Percentiles rank a stretch among this genome's conserved stretches.
Evolutionary conservation across 2,113 vertebrate species (phyloP).

Genomic region (Tragelaphus scriptus): DNA sequence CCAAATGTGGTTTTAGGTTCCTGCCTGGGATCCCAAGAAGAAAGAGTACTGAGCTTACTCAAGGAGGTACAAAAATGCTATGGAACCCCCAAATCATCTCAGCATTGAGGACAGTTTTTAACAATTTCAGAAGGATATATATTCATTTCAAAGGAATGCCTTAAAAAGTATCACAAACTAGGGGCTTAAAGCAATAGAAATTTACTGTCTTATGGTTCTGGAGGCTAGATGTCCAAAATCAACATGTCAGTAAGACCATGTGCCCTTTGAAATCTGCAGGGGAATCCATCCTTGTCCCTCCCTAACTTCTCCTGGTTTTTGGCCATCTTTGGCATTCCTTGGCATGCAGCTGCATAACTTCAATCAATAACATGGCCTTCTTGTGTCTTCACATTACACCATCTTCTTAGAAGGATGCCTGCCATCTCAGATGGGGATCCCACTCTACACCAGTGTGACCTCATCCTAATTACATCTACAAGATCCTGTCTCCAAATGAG

Average conservation of each 20-base stretch:
- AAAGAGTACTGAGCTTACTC: neutral
- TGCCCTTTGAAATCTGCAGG: neutral
- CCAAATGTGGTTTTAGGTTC: neutral
- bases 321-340: neutral
- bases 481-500: neutral
- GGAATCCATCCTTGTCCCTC: neutral
- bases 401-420: neutral
- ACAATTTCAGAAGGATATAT: neutral
- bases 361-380: neutral
- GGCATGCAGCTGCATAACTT: neutral
- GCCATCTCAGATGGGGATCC: neutral
- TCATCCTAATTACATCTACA: neutral
- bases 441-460: neutral
- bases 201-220: neutral
- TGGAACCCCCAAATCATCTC: neutral
- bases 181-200: neutral
- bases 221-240: neutral
- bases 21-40: neutral
- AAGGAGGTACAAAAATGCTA: neutral
- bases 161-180: neutral
- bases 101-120: neutral
- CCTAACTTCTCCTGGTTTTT: neutral
- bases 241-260: neutral
- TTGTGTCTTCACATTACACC: neutral
- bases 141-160: neutral